A percentile compares a stretch with the other conserved stretches of the same genome.
These are phyloP conservation scores for Arctocebus calabarensis DNA, from an alignment of 2,797 vertebrate species.

Conservation along the genomic window DNA sequence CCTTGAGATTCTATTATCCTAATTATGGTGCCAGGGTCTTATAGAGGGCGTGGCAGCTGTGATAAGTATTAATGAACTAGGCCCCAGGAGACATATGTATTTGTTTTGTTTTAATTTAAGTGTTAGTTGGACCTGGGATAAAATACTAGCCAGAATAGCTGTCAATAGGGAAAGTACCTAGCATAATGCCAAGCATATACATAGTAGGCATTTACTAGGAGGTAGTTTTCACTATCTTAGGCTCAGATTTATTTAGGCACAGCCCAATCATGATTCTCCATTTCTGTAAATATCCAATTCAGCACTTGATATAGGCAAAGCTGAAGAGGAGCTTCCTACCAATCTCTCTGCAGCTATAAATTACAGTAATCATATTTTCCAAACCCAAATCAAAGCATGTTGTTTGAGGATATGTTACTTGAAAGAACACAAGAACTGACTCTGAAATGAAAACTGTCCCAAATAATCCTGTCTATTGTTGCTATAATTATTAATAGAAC, in stretches of 20 bases:
- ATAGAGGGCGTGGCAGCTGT: constrained; percentile 63
- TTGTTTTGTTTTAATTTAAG: constrained; percentile 57
- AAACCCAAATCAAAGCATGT: constrained; percentile 63
- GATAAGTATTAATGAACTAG: constrained; percentile 73
- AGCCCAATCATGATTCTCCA: constrained; percentile 34
- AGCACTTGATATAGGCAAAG: constrained; percentile 11
- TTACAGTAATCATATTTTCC: constrained; percentile 45
- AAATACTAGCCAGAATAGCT: constrained; percentile 64
- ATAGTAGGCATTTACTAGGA: constrained; percentile 55
- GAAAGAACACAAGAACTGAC: neutral
- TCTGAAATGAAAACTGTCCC: constrained; percentile 59
- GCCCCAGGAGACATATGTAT: constrained; percentile 33
- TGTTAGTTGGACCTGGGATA: constrained; percentile 23
- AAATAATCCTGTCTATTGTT: constrained; percentile 59
- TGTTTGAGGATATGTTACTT: constrained; percentile 32
- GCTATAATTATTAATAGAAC: constrained; percentile 31
- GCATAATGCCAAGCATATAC: constrained; percentile 33
- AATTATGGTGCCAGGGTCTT: constrained; percentile 68
- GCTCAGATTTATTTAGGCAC: constrained; percentile 48
- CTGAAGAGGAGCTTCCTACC: constrained; percentile 25
- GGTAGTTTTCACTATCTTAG: neutral
- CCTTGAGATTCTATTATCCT: constrained; percentile 69
- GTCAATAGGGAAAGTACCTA: constrained; percentile 48
- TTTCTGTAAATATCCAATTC: constrained; percentile 46
- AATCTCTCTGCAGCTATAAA: constrained; percentile 49